Evolutionary conservation across 1,140 invertebrate genomes (phyloP).

Genomic region (Drosophila miranda): DNA sequence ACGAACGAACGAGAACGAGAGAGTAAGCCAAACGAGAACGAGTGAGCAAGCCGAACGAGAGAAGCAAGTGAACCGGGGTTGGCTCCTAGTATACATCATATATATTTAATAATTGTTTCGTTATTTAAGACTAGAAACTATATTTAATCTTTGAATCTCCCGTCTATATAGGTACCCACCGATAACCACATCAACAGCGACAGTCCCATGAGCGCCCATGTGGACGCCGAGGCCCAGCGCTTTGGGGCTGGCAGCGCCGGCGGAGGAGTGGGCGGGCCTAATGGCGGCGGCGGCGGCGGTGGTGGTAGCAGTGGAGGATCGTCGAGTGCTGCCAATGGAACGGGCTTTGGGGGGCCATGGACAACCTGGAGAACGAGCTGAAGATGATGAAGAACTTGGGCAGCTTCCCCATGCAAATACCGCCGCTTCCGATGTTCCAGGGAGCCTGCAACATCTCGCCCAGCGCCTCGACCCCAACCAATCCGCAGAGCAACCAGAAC

Average conservation of each 20-base stretch:
- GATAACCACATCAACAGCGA: constrained; percentile 79
- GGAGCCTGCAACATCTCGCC: constrained; percentile 79
- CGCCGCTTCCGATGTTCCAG: constrained; percentile 79
- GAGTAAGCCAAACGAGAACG: too few species aligned
- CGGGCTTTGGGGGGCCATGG: constrained; percentile 59
- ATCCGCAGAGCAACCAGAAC: constrained; percentile 79
- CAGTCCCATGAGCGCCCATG: constrained; percentile 77
- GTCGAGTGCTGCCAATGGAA: constrained; percentile 33
- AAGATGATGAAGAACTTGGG: constrained; percentile 82
- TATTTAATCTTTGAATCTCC: too few species aligned
- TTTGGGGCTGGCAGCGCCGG: constrained; percentile 48
- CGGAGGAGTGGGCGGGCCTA: constrained; percentile 34
- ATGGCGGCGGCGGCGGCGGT: constrained; percentile 44
- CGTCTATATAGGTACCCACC: constrained; percentile 62
- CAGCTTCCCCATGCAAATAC: constrained; percentile 82
- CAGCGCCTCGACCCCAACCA: constrained; percentile 72
- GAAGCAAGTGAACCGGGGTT: too few species aligned
- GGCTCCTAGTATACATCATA: too few species aligned
- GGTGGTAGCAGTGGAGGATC: constrained; percentile 20
- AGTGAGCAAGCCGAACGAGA: too few species aligned
- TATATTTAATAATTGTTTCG: too few species aligned
- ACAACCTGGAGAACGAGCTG: constrained; percentile 79
- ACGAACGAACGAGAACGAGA: too few species aligned
- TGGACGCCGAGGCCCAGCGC: constrained; percentile 70
- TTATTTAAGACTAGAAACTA: too few species aligned